Base-by-base conservation (phyloP, 2,888 invertebrate species). In the Norana najaformis region DNA sequence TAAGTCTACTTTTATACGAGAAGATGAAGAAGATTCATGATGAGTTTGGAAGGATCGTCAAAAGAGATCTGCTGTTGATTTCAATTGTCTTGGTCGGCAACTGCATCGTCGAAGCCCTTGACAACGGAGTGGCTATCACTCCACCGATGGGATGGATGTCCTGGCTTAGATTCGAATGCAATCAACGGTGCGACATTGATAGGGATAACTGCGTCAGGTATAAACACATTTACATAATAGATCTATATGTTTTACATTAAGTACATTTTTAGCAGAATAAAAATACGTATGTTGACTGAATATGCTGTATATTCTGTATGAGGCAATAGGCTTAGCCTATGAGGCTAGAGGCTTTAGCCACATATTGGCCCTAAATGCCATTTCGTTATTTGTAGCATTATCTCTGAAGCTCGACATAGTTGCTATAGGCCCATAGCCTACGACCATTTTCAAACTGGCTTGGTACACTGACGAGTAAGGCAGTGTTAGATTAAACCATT, bases 81-180 rank as follows among this genome's bases (percentile, higher is more conserved):
- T n/a, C 69, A 69, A n/a, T 69, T 69, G 69, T 69, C 69, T 6
- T 69, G 69, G 69, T n/a, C 30, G n/a, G 30, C 69, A 36, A n/a
- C 34, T 35, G 85, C 16, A 23, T 85, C 85, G 85, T 85, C 16
- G 85, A 36, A 36, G 4, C 88, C 39, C 92, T 94, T 36, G 92
- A 94, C 92, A 94, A 94, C 92, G 94, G 94, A 11, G 92, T 94
- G 88, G 94, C 94, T 16, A 91, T 92, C 47, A 94, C 93, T 34
- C 94, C 94, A 35, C 94, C 94, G 2, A 94, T 94, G 94, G 94
- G 94, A 6, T 94, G 94, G 94, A 90, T 94, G 92, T 93, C 93
- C 88, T 94, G 94, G 94, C 93, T 94, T 91, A 91, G 94, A 34
- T 94, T 93, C 90, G 91, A 93, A 36, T 94, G 94, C 91, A 93